Conservation (phyloP, 2,888 invertebrate genomes). For the Xanthorhoe spadicearia region DNA sequence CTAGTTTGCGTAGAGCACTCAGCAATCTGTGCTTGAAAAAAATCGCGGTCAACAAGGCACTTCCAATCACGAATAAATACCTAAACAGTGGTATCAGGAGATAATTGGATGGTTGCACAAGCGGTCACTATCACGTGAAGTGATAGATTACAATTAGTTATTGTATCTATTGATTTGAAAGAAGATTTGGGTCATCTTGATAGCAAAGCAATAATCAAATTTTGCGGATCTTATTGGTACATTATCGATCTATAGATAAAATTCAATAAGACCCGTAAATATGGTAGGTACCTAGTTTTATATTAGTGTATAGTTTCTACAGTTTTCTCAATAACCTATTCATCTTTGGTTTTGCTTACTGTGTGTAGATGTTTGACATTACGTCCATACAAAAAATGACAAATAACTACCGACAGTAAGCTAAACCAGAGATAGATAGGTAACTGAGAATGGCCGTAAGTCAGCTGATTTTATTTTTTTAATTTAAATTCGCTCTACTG, state of each 20-base stretch:
- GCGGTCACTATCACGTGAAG: slow-evolving; percentile 37
- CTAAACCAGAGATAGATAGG: too few relatives aligned
- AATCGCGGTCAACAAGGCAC: slow-evolving; percentile 59
- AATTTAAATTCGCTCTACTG: background rate
- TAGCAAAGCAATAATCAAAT: slow-evolving; percentile 3
- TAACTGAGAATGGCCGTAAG: too few relatives aligned
- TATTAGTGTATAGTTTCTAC: too few relatives aligned
- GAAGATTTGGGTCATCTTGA: slow-evolving; percentile 31
- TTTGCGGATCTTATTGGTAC: slow-evolving; percentile 5
- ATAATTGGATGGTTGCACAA: slow-evolving; percentile 42
- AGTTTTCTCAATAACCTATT: too few relatives aligned
- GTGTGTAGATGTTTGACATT: too few relatives aligned
- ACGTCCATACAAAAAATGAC: too few relatives aligned
- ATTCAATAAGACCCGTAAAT: too few relatives aligned
- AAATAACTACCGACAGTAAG: too few relatives aligned
- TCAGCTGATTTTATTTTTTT: background rate
- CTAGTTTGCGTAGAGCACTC: slow-evolving; percentile 8
- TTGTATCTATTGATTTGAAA: slow-evolving; percentile 13
- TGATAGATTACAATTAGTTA: slow-evolving; percentile 23
- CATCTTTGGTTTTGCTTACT: too few relatives aligned
- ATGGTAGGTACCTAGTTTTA: too few relatives aligned
- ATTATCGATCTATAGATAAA: too few relatives aligned
- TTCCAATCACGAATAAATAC: slow-evolving; percentile 42
- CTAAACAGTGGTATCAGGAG: slow-evolving; percentile 36
- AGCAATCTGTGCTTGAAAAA: slow-evolving; percentile 28